A percentile compares a stretch with the other conserved stretches of the same genome.
Conservation (phyloP, 2,113 vertebrate genomes). For the Tauraco erythrolophus region DNA sequence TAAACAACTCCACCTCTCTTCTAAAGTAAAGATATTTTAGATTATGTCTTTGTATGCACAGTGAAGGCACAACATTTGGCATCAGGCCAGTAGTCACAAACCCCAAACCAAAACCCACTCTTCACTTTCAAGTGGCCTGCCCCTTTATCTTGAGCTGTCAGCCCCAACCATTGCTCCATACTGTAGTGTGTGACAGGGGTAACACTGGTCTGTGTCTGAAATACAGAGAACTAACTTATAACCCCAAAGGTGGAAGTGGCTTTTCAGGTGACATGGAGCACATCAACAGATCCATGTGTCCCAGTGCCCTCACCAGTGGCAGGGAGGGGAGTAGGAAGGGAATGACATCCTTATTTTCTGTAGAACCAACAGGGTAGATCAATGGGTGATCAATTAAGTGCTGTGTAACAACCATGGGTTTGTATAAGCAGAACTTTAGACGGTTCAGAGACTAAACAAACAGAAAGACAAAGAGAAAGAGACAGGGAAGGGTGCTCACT, state of each 20-base stretch:
- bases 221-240: background rate
- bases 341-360: background rate
- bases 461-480: background rate
- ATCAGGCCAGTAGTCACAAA: background rate
- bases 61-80: background rate
- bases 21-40: background rate
- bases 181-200: background rate
- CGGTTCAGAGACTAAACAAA: background rate
- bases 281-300: background rate
- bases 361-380: background rate
- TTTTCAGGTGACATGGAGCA: background rate
- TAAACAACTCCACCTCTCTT: background rate
- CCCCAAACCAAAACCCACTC: background rate
- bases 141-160: background rate
- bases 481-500: too few relatives aligned
- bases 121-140: background rate
- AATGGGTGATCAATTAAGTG: background rate
- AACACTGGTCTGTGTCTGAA: background rate
- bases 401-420: fast-evolving
- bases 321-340: background rate
- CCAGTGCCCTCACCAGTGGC: background rate
- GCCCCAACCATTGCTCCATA: background rate
- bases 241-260: background rate
- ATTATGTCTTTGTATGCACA: background rate
- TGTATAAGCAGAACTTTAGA: background rate